Conservation (phyloP, 2,797 vertebrate species). For the Catostomus latipinnis region DNA sequence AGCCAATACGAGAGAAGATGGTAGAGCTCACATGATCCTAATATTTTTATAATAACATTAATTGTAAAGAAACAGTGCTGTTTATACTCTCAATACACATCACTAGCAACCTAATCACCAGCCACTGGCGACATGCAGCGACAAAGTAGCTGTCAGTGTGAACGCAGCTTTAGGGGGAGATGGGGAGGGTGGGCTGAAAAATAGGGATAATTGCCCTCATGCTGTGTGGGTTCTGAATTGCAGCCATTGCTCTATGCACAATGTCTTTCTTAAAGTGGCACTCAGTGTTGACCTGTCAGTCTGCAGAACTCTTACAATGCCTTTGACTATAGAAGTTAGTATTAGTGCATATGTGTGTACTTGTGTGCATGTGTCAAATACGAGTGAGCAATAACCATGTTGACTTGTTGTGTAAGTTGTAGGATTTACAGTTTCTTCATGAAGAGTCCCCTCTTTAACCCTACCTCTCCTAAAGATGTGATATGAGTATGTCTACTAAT, state of each 20-base stretch:
- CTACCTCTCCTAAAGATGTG: neutral
- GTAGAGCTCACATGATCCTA: too few relatives aligned
- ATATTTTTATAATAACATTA: too few relatives aligned
- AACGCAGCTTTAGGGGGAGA: neutral
- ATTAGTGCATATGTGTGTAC: neutral
- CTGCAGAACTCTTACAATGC: slow-evolving; percentile 20
- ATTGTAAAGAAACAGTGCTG: too few relatives aligned
- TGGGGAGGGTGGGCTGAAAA: slow-evolving; percentile 45
- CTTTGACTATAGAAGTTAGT: slow-evolving; percentile 3
- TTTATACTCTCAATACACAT: too few relatives aligned
- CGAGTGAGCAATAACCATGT: neutral
- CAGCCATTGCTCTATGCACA: slow-evolving; percentile 35
- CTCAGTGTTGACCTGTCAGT: slow-evolving; percentile 34
- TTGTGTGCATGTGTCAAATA: slow-evolving; percentile 10
- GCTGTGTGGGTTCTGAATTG: slow-evolving; percentile 50
- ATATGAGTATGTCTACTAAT: too few relatives aligned
- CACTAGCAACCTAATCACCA: too few relatives aligned
- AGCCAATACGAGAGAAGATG: too few relatives aligned
- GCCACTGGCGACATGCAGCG: too few relatives aligned
- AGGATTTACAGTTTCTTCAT: neutral
- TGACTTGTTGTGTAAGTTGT: slow-evolving; percentile 7
- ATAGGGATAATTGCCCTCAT: slow-evolving; percentile 59
- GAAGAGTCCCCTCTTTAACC: neutral
- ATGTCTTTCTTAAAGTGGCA: slow-evolving; percentile 17
- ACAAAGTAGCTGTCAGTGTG: too few relatives aligned